Evolutionary conservation across 2,113 vertebrate genomes (phyloP).

Genomic region (Leptobrachium ailaonicum): DNA sequence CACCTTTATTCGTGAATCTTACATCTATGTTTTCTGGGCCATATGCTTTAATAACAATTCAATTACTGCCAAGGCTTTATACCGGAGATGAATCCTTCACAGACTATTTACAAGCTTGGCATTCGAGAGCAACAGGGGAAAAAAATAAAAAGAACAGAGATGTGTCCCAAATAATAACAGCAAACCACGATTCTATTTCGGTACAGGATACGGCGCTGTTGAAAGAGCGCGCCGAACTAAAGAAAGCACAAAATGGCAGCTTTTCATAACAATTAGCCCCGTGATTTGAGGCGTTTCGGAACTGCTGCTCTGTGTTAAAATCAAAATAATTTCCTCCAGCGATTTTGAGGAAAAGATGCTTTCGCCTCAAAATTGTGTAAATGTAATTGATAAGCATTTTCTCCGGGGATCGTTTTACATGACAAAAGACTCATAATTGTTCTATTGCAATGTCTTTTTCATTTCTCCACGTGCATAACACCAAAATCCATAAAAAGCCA

Average conservation of each 20-base stretch:
- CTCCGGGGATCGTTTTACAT: constrained; percentile 9
- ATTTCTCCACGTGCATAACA: neutral
- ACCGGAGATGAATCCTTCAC: too few relatives aligned
- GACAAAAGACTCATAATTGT: constrained; percentile 27
- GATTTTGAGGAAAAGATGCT: neutral
- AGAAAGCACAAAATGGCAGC: constrained; percentile 11
- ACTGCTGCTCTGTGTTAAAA: constrained; percentile 18
- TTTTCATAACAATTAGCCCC: constrained; percentile 30
- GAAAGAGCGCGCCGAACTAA: neutral
- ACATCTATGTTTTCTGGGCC: too few relatives aligned
- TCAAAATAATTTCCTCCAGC: constrained; percentile 23
- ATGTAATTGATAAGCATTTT: constrained; percentile 12
- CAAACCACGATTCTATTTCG: neutral
- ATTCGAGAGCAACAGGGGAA: neutral
- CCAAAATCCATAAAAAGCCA: neutral
- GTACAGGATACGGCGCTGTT: neutral
- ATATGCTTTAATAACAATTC: too few relatives aligned
- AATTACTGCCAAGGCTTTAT: too few relatives aligned
- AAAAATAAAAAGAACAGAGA: neutral
- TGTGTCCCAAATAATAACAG: constrained; percentile 1
- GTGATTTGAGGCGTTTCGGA: constrained; percentile 32
- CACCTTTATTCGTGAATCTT: too few relatives aligned
- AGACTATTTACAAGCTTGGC: neutral
- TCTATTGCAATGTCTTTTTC: constrained; percentile 11
- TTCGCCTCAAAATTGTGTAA: constrained; percentile 21